Evolutionary conservation across 1,140 invertebrate species (phyloP).

Genomic region (Drosophila rhopaloa): DNA sequence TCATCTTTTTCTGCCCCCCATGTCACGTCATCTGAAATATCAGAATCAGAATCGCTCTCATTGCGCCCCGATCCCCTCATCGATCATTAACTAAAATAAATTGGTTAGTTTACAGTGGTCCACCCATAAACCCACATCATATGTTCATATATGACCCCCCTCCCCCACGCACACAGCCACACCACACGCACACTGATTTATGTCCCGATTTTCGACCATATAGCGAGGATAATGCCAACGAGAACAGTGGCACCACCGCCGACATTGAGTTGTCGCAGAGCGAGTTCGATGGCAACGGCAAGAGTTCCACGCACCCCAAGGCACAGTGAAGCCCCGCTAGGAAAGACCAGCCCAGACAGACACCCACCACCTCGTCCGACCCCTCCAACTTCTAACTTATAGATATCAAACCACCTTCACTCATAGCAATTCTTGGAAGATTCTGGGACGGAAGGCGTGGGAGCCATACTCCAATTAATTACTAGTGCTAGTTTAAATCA

Average conservation of each 20-base stretch:
- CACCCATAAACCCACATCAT: slow-evolving; percentile 19
- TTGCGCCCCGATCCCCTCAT: slow-evolving; percentile 40
- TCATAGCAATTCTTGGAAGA: slow-evolving; percentile 16
- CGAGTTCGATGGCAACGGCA: slow-evolving; percentile 37
- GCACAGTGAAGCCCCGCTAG: slow-evolving; percentile 47
- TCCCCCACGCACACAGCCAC: slow-evolving; percentile 21
- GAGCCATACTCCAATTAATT: slow-evolving; percentile 28
- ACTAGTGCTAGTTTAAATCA: slow-evolving; percentile 33
- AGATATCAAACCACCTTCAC: slow-evolving; percentile 13
- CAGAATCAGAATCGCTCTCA: slow-evolving; percentile 23
- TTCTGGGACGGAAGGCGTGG: slow-evolving; percentile 12
- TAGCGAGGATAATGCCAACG: slow-evolving; percentile 65
- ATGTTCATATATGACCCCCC: slow-evolving; percentile 7
- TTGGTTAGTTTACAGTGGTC: slow-evolving; percentile 63
- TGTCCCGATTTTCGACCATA: slow-evolving; percentile 62
- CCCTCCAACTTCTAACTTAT: slow-evolving; percentile 13
- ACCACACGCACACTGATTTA: slow-evolving; percentile 48
- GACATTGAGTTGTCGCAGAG: slow-evolving; percentile 76
- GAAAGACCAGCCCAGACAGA: slow-evolving; percentile 5
- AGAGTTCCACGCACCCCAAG: slow-evolving; percentile 42
- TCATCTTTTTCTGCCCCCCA: slow-evolving; percentile 21
- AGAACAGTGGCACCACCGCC: slow-evolving; percentile 48
- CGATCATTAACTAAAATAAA: slow-evolving; percentile 58
- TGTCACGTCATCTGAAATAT: slow-evolving; percentile 30
- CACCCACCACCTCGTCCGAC: slow-evolving; percentile 6